These are phyloP conservation scores for Xanthorhoe designata DNA, from an alignment of 2,888 invertebrate genomes.

Conservation along the genomic window DNA sequence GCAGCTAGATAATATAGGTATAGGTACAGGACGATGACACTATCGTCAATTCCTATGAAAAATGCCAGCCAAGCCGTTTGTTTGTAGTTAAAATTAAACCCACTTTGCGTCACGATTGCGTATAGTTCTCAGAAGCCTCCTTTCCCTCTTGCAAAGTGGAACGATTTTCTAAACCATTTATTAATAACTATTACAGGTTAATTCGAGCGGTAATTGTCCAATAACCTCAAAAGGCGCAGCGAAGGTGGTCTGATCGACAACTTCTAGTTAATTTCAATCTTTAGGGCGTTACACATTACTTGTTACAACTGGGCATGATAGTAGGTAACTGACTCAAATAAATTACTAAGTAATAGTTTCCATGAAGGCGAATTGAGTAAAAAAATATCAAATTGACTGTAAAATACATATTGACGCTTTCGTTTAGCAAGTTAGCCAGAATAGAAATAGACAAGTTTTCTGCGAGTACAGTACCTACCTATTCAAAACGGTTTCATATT, in stretches of 20 bases:
- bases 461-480: background rate
- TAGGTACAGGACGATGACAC: slow-evolving; percentile 17
- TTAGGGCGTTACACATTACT: slow-evolving; percentile 11
- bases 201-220: slow-evolving; percentile 51
- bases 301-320: background rate
- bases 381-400: background rate
- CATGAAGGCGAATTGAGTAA: background rate
- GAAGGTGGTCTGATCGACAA: slow-evolving; percentile 36
- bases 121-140: slow-evolving; percentile 30
- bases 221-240: slow-evolving; percentile 45
- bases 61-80: slow-evolving; percentile 32
- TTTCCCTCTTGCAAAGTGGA: slow-evolving; percentile 40
- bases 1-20: background rate
- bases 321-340: background rate
- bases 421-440: background rate
- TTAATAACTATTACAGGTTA: slow-evolving; percentile 46
- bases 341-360: background rate
- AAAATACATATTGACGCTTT: background rate
- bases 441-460: background rate
- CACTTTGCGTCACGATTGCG: slow-evolving; percentile 44
- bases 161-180: slow-evolving; percentile 48
- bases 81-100: slow-evolving; percentile 45
- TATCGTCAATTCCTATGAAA: slow-evolving; percentile 23
- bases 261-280: slow-evolving; percentile 24
- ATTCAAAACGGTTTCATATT: background rate